Base-by-base conservation (phyloP, 2,113 vertebrate species). In the Xiphophorus hellerii region DNA sequence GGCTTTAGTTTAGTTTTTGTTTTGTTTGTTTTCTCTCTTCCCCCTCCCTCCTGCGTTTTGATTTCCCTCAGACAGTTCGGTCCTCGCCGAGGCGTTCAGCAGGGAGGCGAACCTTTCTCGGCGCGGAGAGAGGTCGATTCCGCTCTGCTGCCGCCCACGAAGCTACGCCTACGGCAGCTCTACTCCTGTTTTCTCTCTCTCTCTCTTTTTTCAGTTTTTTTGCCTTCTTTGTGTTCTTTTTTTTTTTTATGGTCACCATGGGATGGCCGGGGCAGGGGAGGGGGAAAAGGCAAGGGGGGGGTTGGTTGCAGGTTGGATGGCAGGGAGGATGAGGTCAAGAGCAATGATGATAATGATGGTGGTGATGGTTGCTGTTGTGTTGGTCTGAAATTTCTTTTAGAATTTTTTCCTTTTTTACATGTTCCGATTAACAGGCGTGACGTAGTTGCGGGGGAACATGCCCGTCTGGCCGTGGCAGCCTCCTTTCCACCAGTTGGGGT, bases 401-500 rank as follows among this genome's bases (percentile, higher is more conserved):
- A 1, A 35, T 35, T 51, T 20, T 51, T 54, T 25, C 20, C 22
- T 54, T 54, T n/a, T 10, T 95, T 97, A 99, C 96, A 97, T 97
- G 94, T 96, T 98, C 95, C 96, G 96, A 91, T 96, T 98, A 90
- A 99, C 96, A 0, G 97, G 98, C 80, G 96, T 97, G 94, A 99
- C 98, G 8, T 99, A 99, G 92, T 99, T 99, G 93, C 98, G 98
- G 30, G 98, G 98, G 91, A 99, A 99, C 98, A 99, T 99, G 95
- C 98, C 98, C 71, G 97, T 98, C 85, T 97, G 97, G 89, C 96
- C 94, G 0, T 98, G 97, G 93, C 98, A 99, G 51, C 96, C 97
- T 82, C 98, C 98, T 87, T 99, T 99, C 98, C 98, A 99, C 98
- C 98, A 99, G 94, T 99, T 99, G 94, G 98, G 98, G 92, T 99